Conservation (phyloP, 2,888 invertebrate species). For the Theristus sp. region DNA sequence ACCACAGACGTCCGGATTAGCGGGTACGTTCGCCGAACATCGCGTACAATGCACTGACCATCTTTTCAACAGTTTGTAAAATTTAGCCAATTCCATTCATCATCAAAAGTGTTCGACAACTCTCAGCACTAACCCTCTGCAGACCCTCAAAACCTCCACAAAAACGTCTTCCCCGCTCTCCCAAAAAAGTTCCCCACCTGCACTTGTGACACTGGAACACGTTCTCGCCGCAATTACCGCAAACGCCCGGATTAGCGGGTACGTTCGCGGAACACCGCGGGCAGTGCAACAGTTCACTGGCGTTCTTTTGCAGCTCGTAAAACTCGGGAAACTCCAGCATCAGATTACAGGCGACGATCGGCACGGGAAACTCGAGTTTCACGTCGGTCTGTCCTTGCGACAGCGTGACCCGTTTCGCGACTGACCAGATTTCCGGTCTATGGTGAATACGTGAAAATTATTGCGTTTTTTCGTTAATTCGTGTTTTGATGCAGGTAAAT, state of each 20-base stretch:
- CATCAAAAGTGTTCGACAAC: too few species aligned
- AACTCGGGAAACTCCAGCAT: constrained; percentile 97
- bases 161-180: too few species aligned
- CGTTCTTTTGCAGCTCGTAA: constrained; percentile 80
- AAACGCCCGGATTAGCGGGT: constrained; percentile 89
- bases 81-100: too few species aligned
- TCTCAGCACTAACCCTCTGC: too few species aligned
- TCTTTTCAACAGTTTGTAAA: too few species aligned
- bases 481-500: too few species aligned
- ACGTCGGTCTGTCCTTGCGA: constrained; percentile 82
- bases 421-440: constrained; percentile 56
- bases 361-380: constrained; percentile 73
- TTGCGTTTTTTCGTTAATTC: too few species aligned
- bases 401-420: constrained; percentile 73
- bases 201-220: constrained; percentile 98
- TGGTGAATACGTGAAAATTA: too few species aligned
- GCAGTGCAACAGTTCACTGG: constrained; percentile 59
- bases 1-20: constrained; percentile 91
- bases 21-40: constrained; percentile 71
- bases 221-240: constrained; percentile 89
- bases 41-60: too few species aligned
- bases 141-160: too few species aligned
- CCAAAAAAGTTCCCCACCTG: too few species aligned
- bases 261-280: constrained; percentile 69
- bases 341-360: constrained; percentile 88